These are phyloP conservation scores for Tiphia femorata DNA, from an alignment of 2,888 invertebrate species.

Conservation along the genomic window DNA sequence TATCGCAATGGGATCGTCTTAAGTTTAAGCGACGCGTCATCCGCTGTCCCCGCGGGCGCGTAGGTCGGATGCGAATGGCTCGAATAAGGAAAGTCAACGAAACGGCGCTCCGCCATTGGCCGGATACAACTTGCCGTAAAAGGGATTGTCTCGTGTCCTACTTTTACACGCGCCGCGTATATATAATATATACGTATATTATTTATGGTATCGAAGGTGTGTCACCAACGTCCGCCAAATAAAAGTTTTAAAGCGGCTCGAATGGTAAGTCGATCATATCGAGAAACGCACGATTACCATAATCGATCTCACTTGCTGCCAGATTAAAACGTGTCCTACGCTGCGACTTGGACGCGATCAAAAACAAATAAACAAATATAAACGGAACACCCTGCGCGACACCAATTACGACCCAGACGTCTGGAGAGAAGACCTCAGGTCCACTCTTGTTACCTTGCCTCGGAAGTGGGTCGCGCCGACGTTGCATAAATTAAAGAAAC, in stretches of 20 bases:
- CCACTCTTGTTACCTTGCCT: constrained; percentile 24
- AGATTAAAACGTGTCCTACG: too few species aligned
- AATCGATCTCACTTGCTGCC: too few species aligned
- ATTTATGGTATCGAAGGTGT: constrained; percentile 5
- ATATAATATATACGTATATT: background rate
- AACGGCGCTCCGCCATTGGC: constrained; percentile 37
- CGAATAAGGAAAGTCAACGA: constrained; percentile 40
- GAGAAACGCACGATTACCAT: too few species aligned
- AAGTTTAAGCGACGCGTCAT: constrained; percentile 16
- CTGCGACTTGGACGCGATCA: too few species aligned
- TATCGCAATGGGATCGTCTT: background rate
- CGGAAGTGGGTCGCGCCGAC: background rate
- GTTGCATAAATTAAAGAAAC: background rate
- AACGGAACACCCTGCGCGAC: too few species aligned
- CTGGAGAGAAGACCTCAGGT: too few species aligned
- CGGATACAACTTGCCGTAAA: constrained; percentile 53
- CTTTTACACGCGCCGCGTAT: constrained; percentile 30
- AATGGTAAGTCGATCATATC: too few species aligned
- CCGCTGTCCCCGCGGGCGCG: background rate
- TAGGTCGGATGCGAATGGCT: constrained; percentile 6
- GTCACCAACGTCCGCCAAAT: too few species aligned
- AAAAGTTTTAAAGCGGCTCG: too few species aligned
- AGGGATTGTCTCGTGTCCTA: constrained; percentile 57
- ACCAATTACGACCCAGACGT: too few species aligned
- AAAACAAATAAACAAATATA: too few species aligned